Evolutionary conservation across 2,797 vertebrate genomes (phyloP), one percentile per base, ranked within the genome.

Genomic region (Alectoris magna): DNA sequence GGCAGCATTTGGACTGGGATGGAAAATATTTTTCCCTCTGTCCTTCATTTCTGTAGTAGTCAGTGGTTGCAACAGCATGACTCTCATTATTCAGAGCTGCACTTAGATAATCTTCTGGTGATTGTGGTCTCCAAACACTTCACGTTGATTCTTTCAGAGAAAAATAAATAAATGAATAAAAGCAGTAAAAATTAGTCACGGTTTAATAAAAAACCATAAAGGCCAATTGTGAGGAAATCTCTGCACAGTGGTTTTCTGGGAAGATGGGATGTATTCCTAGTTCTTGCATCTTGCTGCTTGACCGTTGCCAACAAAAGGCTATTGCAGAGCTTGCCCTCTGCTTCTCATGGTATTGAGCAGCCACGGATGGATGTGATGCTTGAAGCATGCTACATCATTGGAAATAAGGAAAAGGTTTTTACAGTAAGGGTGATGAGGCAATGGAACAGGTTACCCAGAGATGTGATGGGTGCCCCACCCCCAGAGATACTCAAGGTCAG

Each of bases 21-120:
- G 49, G 82, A 75, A 72, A 14, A 64, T 22, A 18, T 18, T 4
- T 11, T 90, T 76, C 2, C 4, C 21, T 26, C 46, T 55, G 11
- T 55, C 46, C 85, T 89, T 75, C 1, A 0, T 73, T 73, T 93
- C 39, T 19, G 11, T 59, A 34, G 5, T 14, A 59, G 48, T 36
- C 1, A 0, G 38, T 67, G n/a, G 41, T 59, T 84, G 79, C 62
- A 2, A 3, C 10, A 11, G 14, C 31, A 36, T 2, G 17, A 34
- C 63, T 8, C 14, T 69, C 2, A 0, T 93, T 77, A 59, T 88
- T 76, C 72, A 83, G n/a, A 82, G 64, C 7, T 49, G 71, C 8
- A 34, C 68, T 87, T 93, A 29, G 26, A 59, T 59, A 49, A 80
- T 90, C 62, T 90, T 49, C 17, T 59, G 36, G 13, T 84, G 38